Conservation (phyloP, 2,113 vertebrate genomes). For the Ciconia boyciana region DNA sequence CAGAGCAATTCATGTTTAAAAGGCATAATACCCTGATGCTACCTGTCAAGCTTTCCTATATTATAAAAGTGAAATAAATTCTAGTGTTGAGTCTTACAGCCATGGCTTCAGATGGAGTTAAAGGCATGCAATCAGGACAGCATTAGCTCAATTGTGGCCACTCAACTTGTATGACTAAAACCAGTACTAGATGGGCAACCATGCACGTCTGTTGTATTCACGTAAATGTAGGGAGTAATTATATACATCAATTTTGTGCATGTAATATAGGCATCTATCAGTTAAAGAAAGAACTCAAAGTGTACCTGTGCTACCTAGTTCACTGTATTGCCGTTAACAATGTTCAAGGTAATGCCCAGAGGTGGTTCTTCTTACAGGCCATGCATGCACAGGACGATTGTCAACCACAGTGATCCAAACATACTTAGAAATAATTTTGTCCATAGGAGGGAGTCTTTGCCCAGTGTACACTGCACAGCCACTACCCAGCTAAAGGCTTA, state of each 20-base stretch:
- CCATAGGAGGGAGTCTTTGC: neutral
- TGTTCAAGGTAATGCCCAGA: neutral
- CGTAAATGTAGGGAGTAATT: neutral
- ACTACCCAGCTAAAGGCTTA: neutral
- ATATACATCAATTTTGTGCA: neutral
- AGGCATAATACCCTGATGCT: neutral
- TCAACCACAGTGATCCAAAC: neutral
- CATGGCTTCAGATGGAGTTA: neutral
- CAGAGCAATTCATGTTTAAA: neutral
- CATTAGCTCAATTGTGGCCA: neutral
- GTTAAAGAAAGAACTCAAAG: neutral
- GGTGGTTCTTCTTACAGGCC: neutral
- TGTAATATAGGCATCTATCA: neutral
- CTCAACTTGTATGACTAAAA: neutral
- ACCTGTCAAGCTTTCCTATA: neutral
- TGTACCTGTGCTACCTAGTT: neutral
- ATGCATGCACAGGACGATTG: accelerated
- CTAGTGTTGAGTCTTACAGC: neutral
- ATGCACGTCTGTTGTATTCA: neutral
- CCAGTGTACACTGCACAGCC: neutral
- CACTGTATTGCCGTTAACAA: neutral
- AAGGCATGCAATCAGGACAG: neutral
- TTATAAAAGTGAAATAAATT: neutral
- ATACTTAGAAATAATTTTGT: neutral
- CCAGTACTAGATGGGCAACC: neutral